Evolutionary conservation across 1,140 invertebrate genomes (phyloP).

Genomic region (Leptinotarsa defecta): DNA sequence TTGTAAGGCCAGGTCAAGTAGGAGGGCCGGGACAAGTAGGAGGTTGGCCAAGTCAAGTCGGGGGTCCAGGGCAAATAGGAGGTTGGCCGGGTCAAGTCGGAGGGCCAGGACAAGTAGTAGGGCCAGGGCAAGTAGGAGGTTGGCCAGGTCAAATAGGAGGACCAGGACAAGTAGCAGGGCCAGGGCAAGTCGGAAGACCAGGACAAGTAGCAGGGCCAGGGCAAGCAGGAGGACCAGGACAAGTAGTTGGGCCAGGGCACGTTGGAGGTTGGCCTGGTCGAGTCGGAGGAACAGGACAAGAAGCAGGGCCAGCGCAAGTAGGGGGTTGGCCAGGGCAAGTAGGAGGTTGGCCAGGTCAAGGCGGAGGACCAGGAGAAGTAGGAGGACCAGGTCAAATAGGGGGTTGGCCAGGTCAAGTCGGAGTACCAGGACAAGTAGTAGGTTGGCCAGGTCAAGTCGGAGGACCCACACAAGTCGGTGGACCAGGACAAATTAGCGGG

Average conservation of each 20-base stretch:
- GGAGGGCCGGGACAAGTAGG: conserved; percentile 31
- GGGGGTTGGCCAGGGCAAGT: conserved; percentile 25
- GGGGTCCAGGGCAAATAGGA: conserved; percentile 17
- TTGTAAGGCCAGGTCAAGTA: conserved; percentile 7
- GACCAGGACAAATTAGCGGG: conserved; percentile 11
- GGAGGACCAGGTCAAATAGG: conserved; percentile 29
- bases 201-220: conserved; percentile 10
- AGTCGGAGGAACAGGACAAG: conserved; percentile 16
- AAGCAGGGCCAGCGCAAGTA: neutral
- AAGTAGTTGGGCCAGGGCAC: neutral
- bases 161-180: neutral
- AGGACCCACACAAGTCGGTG: neutral
- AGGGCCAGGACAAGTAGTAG: neutral
- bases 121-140: conserved; percentile 19
- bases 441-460: conserved; percentile 8
- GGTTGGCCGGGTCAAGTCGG: conserved; percentile 22
- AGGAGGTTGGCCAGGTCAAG: conserved; percentile 8
- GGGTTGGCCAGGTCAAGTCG: conserved; percentile 15
- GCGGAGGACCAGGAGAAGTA: neutral
- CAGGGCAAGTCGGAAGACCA: conserved; percentile 13
- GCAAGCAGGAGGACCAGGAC: neutral
- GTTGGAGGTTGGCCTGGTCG: conserved; percentile 28
- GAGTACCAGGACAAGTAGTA: conserved; percentile 2
- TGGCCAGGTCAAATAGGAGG: conserved; percentile 15
- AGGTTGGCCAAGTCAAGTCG: neutral